A percentile compares a stretch with the other conserved stretches of the same genome.
Conservation (phyloP, 2,888 invertebrate genomes). For the Barypeithes pellucidus region DNA sequence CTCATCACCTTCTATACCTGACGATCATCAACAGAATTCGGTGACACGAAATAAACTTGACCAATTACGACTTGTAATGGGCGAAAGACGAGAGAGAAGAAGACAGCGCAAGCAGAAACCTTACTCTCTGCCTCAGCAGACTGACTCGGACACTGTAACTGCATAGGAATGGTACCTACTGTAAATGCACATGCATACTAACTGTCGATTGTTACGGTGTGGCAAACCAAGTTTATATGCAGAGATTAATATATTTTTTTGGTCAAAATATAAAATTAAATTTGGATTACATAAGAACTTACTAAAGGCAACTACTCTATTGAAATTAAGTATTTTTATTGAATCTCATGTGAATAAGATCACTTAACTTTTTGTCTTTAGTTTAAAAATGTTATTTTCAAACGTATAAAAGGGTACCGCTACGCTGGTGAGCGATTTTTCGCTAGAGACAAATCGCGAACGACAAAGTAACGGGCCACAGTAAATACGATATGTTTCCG, state of each 20-base stretch:
- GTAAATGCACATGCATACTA: slow-evolving; percentile 21
- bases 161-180: slow-evolving; percentile 59
- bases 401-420: background rate
- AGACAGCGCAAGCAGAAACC: slow-evolving; percentile 85
- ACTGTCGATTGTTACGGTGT: slow-evolving; percentile 6
- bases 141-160: slow-evolving; percentile 70
- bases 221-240: slow-evolving; percentile 16
- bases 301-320: background rate
- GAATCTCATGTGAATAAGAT: slow-evolving; percentile 15
- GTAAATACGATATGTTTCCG: no score
- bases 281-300: background rate
- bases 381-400: background rate
- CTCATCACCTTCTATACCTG: slow-evolving; percentile 38
- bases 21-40: slow-evolving; percentile 65
- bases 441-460: no score
- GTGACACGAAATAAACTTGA: slow-evolving; percentile 82
- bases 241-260: background rate
- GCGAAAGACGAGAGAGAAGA: slow-evolving; percentile 88
- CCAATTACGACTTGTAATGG: slow-evolving; percentile 90
- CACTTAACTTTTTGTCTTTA: slow-evolving; percentile 5
- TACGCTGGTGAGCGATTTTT: no score
- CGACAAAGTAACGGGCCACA: no score
- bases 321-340: background rate
- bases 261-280: background rate
- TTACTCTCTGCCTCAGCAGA: slow-evolving; percentile 72